phyloP scores from a whole-genome alignment of 2,113 vertebrate species.

The Varanus salvator region DNA sequence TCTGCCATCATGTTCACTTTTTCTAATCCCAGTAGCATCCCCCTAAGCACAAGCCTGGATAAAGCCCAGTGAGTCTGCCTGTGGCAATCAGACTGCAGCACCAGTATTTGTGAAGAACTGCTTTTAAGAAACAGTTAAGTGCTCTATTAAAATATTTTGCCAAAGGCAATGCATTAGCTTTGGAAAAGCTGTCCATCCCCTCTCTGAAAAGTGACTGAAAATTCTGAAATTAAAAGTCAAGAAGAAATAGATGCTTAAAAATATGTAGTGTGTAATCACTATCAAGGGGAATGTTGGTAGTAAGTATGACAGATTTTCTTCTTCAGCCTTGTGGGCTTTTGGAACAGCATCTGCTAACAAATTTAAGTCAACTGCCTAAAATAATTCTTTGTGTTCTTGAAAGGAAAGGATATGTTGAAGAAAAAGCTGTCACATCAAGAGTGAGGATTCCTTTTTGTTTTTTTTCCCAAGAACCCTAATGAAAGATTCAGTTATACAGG shows the following conservation, averaged over 20 bases:
- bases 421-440: background rate
- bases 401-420: background rate
- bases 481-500: background rate
- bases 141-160: too few relatives aligned
- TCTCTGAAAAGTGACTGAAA: background rate
- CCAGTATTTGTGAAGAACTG: background rate
- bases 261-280: background rate
- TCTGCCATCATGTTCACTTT: too few relatives aligned
- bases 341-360: background rate
- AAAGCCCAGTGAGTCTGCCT: background rate
- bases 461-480: background rate
- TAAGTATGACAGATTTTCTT: background rate
- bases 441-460: background rate
- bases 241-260: background rate
- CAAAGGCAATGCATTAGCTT: background rate
- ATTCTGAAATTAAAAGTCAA: constrained; percentile 14
- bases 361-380: constrained; percentile 11
- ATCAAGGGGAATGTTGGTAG: constrained; percentile 13
- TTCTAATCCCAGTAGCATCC: background rate
- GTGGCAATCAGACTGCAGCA: background rate
- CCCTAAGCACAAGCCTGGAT: background rate
- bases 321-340: constrained; percentile 6
- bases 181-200: background rate
- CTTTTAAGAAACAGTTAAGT: background rate
- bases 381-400: constrained; percentile 14